phyloP scores from a whole-genome alignment of 2,113 vertebrate species.

The Scopus umbretta region DNA sequence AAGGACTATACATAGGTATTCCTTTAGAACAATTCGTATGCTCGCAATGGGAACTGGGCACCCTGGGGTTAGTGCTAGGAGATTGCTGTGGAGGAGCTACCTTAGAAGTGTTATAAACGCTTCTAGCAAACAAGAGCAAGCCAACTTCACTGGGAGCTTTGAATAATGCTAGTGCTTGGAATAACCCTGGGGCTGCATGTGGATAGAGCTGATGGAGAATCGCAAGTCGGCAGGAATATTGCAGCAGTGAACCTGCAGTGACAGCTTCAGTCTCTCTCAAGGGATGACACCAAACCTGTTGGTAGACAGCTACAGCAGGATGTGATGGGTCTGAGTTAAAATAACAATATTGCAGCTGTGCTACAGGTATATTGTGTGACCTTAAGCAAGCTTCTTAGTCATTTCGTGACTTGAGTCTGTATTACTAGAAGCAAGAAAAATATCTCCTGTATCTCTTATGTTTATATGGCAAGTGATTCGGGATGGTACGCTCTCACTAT shows the following conservation, averaged over 20 bases:
- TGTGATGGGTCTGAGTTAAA: not conserved
- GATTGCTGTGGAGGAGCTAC: not conserved
- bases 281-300: not conserved
- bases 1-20: not conserved
- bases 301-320: not conserved
- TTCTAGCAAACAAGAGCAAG: not conserved
- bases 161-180: not conserved
- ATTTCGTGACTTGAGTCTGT: not conserved
- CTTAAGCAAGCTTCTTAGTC: not conserved
- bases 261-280: not conserved
- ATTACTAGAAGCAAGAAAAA: conserved; percentile 6
- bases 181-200: not conserved
- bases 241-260: not conserved
- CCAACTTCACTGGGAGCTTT: not conserved
- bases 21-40: not conserved
- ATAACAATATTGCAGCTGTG: not conserved
- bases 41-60: not conserved
- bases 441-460: conserved; percentile 12
- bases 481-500: not conserved
- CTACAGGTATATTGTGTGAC: not conserved
- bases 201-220: not conserved
- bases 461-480: conserved; percentile 28
- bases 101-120: not conserved
- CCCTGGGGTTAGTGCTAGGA: not conserved
- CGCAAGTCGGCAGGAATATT: not conserved